Base-by-base conservation (phyloP, 2,797 vertebrate genomes). In the Threskiornis aethiopicus region DNA sequence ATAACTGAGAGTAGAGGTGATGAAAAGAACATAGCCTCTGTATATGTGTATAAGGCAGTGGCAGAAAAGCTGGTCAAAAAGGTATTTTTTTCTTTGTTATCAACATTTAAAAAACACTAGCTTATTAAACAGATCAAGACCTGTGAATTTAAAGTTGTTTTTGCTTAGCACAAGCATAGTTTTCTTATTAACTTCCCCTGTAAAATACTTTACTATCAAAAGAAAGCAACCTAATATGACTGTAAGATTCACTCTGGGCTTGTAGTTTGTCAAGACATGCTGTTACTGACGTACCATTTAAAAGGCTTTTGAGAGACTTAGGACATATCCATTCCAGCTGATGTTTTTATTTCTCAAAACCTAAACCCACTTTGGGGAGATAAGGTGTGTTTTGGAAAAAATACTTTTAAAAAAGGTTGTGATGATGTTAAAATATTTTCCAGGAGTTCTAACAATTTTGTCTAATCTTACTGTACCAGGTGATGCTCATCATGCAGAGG, bases 401-500 rank as follows among this genome's bases (percentile, higher is more conserved):
- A 31, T 39, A 41, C 6, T 52, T 65, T 47, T 54, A 11, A 57
- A 82, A 82, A 31, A 12, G 5, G 44, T 28, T 77, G 18, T 59
- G 33, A 42, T 76, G 14, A 20, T 7, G 41, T 64, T 16, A 67
- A 87, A 76, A n/a, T 6, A 13, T 52, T 41, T 90, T 26, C 21
- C 22, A 39, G 21, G n/a, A 51, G 26, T 58, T 90, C 6, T 94
- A 81, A 84, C 3, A 6, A 29, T 49, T 75, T 86, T 89, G 11
- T 65, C 25, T 54, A 8, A 86, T 62, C 16, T 91, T 72, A 5
- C 49, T 78, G 19, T 81, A 17, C 46, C 81, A 98, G 98, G 81
- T 79, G 72, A 91, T 49, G 82, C 57, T 52, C 44, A 3, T 24
- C 71, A 52, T 75, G 70, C 61, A 72, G 72, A 70, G 77, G 97